Percentiles rank a stretch among this genome's conserved stretches.
Conservation (phyloP, 2,888 invertebrate genomes). For the Acronicta alni region DNA sequence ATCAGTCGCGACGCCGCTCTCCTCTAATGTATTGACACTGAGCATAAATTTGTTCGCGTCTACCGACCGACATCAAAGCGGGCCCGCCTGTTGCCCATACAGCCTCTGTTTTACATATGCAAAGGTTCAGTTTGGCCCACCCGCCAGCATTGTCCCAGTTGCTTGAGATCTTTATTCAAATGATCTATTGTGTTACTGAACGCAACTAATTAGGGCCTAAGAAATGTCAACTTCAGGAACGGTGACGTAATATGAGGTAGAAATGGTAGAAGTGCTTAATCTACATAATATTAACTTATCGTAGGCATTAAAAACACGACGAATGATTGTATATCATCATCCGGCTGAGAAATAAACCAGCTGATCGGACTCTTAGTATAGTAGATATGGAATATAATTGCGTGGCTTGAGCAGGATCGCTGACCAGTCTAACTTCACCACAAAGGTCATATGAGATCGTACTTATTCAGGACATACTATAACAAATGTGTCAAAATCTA, state of each 20-base stretch:
- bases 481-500: too few relatives aligned
- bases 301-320: too few relatives aligned
- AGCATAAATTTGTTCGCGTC: conserved; percentile 78
- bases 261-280: conserved; percentile 7
- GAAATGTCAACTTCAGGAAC: conserved; percentile 35
- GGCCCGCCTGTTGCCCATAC: conserved; percentile 48
- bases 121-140: conserved; percentile 65
- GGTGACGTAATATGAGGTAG: conserved; percentile 10
- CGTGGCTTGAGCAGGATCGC: too few relatives aligned
- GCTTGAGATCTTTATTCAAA: conserved; percentile 65
- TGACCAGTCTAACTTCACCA: too few relatives aligned
- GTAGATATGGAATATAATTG: too few relatives aligned
- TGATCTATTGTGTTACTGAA: conserved; percentile 59
- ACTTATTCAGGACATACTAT: too few relatives aligned
- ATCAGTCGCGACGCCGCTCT: conserved; percentile 71
- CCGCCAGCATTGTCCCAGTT: conserved; percentile 63
- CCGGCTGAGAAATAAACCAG: too few relatives aligned
- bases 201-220: conserved; percentile 58
- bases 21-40: conserved; percentile 79
- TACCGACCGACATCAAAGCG: conserved; percentile 67
- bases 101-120: conserved; percentile 70
- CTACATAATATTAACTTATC: neutral
- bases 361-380: too few relatives aligned
- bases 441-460: too few relatives aligned
- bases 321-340: too few relatives aligned